Conservation (phyloP, 2,888 invertebrate genomes). For the Noctua janthe region DNA sequence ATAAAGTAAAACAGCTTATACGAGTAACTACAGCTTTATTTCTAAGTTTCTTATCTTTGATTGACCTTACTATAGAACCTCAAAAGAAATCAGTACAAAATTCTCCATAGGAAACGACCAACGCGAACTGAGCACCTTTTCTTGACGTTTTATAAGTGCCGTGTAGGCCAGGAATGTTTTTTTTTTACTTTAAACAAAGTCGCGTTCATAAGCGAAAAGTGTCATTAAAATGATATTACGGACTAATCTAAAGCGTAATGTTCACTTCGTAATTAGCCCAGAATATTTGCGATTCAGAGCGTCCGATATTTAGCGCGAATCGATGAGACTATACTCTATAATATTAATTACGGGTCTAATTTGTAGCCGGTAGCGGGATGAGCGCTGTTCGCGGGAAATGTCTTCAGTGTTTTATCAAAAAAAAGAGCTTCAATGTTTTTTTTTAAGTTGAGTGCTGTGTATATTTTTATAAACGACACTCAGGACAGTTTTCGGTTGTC, state of each 20-base stretch:
- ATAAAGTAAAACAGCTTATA: neutral
- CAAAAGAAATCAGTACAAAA: no score
- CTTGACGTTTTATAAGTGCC: neutral
- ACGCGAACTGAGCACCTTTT: neutral
- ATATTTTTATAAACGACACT: no score
- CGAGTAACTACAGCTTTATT: no score
- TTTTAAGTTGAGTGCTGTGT: no score
- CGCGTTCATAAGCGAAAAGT: neutral
- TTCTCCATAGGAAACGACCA: neutral
- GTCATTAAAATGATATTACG: conserved; percentile 31
- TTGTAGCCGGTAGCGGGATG: conserved; percentile 30
- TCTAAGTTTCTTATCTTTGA: neutral
- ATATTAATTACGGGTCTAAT: conserved; percentile 48
- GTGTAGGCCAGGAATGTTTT: neutral
- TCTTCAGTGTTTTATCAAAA: neutral
- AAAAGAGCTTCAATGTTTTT: neutral
- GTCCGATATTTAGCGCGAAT: conserved; percentile 64
- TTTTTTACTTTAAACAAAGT: neutral
- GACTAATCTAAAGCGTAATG: conserved; percentile 50
- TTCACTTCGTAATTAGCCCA: conserved; percentile 64
- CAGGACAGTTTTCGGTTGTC: neutral
- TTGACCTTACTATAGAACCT: neutral
- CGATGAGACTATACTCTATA: conserved; percentile 46
- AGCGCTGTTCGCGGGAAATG: neutral
- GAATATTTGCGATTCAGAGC: conserved; percentile 70